A percentile compares a stretch with the other conserved stretches of the same genome.
phyloP scores from a whole-genome alignment of 2,797 vertebrate species.

The Chelon auratus region DNA sequence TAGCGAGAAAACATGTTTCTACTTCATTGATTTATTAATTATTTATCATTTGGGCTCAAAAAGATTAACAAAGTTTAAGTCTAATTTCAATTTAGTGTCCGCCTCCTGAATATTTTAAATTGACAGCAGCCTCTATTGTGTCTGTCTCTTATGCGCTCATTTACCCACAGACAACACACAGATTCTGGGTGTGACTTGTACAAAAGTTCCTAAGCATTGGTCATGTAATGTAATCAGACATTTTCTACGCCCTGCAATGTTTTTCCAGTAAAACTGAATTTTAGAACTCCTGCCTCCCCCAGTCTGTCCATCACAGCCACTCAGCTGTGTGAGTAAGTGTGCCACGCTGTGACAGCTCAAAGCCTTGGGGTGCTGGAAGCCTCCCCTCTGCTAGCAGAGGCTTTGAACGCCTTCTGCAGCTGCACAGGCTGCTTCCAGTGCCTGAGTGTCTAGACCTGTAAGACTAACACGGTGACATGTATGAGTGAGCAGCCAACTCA shows the following conservation, averaged over 20 bases:
- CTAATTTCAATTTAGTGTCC: neutral
- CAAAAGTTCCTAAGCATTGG: no score
- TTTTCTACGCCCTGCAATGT: neutral
- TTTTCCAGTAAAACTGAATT: neutral
- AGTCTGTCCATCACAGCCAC: constrained; percentile 45
- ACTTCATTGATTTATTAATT: no score
- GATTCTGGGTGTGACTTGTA: no score
- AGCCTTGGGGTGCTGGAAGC: constrained; percentile 29
- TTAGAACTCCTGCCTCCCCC: constrained; percentile 3
- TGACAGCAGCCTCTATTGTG: no score
- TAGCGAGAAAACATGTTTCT: no score
- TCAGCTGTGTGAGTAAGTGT: constrained; percentile 30
- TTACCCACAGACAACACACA: no score
- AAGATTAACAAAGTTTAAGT: neutral
- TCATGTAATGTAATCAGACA: no score
- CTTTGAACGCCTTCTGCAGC: constrained; percentile 34
- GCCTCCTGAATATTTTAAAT: neutral
- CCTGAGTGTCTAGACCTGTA: constrained; percentile 6
- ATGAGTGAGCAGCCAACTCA: constrained; percentile 20
- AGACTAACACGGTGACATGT: constrained; percentile 13
- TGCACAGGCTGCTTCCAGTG: constrained; percentile 17
- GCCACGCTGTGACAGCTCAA: constrained; percentile 35
- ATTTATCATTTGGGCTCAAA: no score
- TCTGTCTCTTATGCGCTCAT: no score
- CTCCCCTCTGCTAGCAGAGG: constrained; percentile 37